Conservation (phyloP, 2,113 vertebrate species). For the Theropithecus gelada region DNA sequence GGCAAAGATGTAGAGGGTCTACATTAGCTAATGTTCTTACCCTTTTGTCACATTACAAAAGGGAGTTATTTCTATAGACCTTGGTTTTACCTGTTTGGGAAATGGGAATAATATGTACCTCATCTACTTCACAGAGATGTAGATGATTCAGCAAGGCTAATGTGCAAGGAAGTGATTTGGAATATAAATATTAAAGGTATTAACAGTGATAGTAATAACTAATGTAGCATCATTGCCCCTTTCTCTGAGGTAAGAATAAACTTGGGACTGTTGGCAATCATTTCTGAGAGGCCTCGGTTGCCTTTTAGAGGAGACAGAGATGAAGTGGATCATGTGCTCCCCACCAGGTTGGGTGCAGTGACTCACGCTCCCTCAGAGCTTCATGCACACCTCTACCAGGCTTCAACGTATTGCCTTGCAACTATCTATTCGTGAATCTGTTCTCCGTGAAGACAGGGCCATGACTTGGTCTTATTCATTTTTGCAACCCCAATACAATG, state of each 20-base stretch:
- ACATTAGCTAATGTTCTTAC: not conserved
- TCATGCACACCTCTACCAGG: not conserved
- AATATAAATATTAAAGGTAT: not conserved
- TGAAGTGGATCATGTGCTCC: not conserved
- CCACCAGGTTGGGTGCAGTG: not conserved
- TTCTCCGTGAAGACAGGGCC: not conserved
- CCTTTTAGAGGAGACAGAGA: not conserved
- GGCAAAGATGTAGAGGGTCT: not conserved
- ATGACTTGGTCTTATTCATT: not conserved
- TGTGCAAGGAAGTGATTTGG: not conserved
- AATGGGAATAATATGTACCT: not conserved
- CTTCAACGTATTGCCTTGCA: not conserved
- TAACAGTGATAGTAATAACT: not conserved
- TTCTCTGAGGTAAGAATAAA: not conserved
- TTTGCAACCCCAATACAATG: not conserved
- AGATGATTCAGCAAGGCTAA: not conserved
- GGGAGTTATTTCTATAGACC: not conserved
- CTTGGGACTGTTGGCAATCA: not conserved
- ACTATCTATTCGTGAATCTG: not conserved
- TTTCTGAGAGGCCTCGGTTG: constrained; percentile 27
- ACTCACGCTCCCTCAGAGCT: not conserved
- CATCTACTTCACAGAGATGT: not conserved
- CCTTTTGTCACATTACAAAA: not conserved
- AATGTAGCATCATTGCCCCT: not conserved
- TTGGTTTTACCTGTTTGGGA: not conserved